These are phyloP conservation scores for Pogonus chalceus DNA, from an alignment of 1,140 invertebrate genomes.

Conservation along the genomic window DNA sequence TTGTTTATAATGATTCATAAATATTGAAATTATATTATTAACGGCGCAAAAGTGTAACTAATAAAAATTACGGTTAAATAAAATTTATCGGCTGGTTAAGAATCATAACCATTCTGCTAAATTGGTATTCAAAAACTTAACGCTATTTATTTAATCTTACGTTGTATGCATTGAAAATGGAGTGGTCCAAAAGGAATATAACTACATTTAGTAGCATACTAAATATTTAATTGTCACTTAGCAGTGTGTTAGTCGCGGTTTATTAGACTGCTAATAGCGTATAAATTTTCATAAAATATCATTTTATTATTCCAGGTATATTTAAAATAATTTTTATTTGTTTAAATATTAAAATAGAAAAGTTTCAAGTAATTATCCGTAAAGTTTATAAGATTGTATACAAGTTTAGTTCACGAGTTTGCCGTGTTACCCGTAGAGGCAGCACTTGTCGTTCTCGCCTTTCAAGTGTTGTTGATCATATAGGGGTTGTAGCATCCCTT, in stretches of 20 bases:
- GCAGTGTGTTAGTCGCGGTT: neutral
- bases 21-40: too few relatives aligned
- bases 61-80: neutral
- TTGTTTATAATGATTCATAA: too few relatives aligned
- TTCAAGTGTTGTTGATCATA: too few relatives aligned
- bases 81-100: neutral
- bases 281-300: neutral
- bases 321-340: too few relatives aligned
- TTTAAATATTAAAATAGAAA: neutral
- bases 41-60: too few relatives aligned
- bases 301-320: too few relatives aligned
- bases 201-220: neutral
- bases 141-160: neutral
- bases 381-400: neutral
- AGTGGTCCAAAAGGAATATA: neutral
- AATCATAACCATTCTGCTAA: neutral
- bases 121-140: neutral
- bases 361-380: neutral
- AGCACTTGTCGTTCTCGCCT: neutral
- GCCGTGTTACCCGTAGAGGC: neutral
- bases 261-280: neutral
- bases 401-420: neutral
- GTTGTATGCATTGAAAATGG: neutral
- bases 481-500: neutral
- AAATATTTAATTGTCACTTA: slow-evolving; percentile 7